A percentile compares a stretch with the other conserved stretches of the same genome.
Conservation (phyloP, 2,888 invertebrate genomes). For the Sabatieria punctata region DNA sequence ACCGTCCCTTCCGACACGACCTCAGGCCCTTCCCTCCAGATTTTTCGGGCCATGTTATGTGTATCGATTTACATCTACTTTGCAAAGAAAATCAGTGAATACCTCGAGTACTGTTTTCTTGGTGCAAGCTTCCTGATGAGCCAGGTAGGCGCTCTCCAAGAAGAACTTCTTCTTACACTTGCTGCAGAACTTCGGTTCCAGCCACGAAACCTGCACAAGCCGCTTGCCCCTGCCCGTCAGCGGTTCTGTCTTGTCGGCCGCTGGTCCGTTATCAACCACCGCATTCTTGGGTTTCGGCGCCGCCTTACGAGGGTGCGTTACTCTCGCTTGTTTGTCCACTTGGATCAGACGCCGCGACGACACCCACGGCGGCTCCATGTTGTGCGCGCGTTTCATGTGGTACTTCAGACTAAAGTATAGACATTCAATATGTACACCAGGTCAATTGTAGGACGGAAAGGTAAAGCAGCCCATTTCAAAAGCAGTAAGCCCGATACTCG, state of each 20-base stretch:
- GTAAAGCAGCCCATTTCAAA: no score
- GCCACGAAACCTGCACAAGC: neutral
- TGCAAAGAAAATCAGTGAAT: no score
- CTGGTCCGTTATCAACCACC: neutral
- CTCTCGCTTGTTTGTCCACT: neutral
- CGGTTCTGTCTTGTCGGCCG: neutral
- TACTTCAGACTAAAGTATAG: constrained; percentile 4
- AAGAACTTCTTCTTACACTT: neutral
- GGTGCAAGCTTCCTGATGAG: neutral
- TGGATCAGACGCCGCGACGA: neutral
- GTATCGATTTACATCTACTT: no score
- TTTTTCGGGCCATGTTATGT: no score
- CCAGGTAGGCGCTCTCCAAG: neutral
- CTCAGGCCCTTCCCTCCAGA: no score
- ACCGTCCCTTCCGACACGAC: no score
- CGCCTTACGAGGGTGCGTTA: neutral
- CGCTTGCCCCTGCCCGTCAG: no score
- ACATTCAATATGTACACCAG: no score
- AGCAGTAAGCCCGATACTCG: no score
- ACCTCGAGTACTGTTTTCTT: no score
- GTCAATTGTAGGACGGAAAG: no score
- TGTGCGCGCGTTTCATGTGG: constrained; percentile 6
- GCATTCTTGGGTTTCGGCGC: neutral
- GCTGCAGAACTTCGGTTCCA: neutral
- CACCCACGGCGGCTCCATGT: neutral